These are phyloP conservation scores for Crotalus tigris DNA, from an alignment of 2,113 vertebrate genomes.

Conservation along the genomic window DNA sequence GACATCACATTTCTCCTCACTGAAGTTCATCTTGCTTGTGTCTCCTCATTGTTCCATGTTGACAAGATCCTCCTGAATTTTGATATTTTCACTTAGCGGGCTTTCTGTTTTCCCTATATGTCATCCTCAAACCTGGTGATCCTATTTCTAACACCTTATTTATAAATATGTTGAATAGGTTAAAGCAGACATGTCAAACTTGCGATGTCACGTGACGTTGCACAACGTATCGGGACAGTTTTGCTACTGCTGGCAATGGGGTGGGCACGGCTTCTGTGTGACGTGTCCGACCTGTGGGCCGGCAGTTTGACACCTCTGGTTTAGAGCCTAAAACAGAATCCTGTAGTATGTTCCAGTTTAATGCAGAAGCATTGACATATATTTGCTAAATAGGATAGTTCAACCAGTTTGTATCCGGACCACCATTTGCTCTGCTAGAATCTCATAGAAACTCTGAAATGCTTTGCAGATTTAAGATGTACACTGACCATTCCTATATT, in stretches of 20 bases:
- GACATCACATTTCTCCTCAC: neutral
- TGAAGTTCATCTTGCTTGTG: neutral
- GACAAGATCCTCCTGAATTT: neutral
- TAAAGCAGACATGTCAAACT: neutral
- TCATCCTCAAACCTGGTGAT: neutral
- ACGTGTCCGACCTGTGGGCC: too few species aligned
- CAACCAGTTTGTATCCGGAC: neutral
- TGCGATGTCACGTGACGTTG: too few species aligned
- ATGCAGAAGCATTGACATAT: neutral
- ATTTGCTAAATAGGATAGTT: neutral
- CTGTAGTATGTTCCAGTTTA: neutral
- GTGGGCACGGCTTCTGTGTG: too few species aligned
- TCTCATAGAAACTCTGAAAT: neutral
- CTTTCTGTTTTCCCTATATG: neutral
- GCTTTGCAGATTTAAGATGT: neutral
- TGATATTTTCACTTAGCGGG: neutral
- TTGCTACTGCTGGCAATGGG: too few species aligned
- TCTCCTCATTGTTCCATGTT: neutral
- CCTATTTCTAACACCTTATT: neutral
- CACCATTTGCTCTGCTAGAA: neutral
- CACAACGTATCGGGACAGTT: too few species aligned
- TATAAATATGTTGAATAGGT: neutral
- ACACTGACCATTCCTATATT: neutral
- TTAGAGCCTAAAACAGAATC: neutral
- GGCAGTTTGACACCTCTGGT: too few species aligned